Evolutionary conservation across 2,888 invertebrate genomes (phyloP), one percentile per base, ranked within the genome.

Genomic region (Leptinotarsa peninsularis): DNA sequence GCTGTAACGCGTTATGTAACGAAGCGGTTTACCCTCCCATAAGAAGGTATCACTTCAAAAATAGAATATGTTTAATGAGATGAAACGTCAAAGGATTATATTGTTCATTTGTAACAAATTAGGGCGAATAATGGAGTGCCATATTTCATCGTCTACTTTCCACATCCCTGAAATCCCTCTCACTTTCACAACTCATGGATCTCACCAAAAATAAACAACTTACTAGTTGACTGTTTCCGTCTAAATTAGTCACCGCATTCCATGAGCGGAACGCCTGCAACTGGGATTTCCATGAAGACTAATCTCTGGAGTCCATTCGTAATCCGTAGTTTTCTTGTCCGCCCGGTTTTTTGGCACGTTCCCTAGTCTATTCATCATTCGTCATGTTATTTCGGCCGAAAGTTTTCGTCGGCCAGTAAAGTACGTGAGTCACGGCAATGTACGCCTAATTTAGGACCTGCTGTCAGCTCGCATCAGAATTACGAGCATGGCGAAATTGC

Each of bases 391-490:
- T 63, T 43, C 63, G n/a, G 63, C 17, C 43, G 63, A 63, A 63
- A 63, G 33, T 63, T 63, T 43, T 63, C 63, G 63, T 63, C 33
- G 63, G 43, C 63, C 63, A 15, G 63, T 63, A 63, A 63, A 43
- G 63, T 33, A 63, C 33, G 63, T 63, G 63, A 63, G 63, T 63
- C 63, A 63, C 63, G 33, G 63, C 63, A 33, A 43, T 63, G 63
- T 56, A 14, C 72, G 54, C 49, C 67, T 58, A 72, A 72, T 67
- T 67, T 67, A 60, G 72, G 72, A 66, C 58, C 56, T 72, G 72
- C 56, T 67, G 67, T 67, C 56, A n/a, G 43, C 63, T 43, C 43
- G 63, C 63, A n/a, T 63, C 63, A 63, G 63, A 63, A 63, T 63
- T 63, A 63, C 43, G 63, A 63, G 63, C 63, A 58, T 58, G 58